Percentiles rank a stretch among this genome's conserved stretches.
These are phyloP conservation scores for Rhagologus leucostigma DNA, from an alignment of 2,113 vertebrate genomes.

Conservation along the genomic window DNA sequence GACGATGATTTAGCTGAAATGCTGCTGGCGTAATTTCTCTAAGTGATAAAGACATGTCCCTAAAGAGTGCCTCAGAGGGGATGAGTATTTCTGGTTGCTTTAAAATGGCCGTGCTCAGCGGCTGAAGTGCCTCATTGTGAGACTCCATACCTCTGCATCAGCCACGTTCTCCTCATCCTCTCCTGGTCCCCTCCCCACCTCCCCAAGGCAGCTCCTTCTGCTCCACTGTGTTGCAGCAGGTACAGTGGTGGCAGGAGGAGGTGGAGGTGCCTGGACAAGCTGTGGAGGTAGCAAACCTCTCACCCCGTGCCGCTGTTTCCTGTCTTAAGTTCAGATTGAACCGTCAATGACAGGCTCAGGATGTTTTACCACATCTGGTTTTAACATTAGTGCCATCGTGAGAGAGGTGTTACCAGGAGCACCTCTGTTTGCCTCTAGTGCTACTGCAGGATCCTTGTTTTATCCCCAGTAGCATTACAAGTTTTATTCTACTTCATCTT, in stretches of 20 bases:
- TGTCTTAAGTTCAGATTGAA: not conserved
- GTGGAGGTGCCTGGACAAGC: not conserved
- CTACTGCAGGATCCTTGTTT: not conserved
- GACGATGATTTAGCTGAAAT: not conserved
- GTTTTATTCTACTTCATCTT: not conserved
- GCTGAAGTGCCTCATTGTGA: not conserved
- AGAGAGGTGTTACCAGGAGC: not conserved
- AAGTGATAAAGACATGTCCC: not conserved
- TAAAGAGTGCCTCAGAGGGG: not conserved
- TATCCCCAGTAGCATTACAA: not conserved
- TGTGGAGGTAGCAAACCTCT: not conserved
- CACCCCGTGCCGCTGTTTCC: accelerated
- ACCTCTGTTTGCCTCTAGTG: accelerated
- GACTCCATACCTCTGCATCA: not conserved
- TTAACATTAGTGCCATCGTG: not conserved
- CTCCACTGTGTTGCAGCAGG: not conserved
- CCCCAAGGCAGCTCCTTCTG: accelerated
- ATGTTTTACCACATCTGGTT: not conserved
- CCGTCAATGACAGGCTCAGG: not conserved
- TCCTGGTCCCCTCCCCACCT: not conserved
- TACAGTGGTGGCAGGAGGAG: not conserved
- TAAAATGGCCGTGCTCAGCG: not conserved
- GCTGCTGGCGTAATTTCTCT: not conserved
- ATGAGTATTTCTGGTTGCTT: not conserved
- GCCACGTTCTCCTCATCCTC: not conserved